Evolutionary conservation across 2,888 invertebrate genomes (phyloP).

Genomic region (Cacoxenus indagator): DNA sequence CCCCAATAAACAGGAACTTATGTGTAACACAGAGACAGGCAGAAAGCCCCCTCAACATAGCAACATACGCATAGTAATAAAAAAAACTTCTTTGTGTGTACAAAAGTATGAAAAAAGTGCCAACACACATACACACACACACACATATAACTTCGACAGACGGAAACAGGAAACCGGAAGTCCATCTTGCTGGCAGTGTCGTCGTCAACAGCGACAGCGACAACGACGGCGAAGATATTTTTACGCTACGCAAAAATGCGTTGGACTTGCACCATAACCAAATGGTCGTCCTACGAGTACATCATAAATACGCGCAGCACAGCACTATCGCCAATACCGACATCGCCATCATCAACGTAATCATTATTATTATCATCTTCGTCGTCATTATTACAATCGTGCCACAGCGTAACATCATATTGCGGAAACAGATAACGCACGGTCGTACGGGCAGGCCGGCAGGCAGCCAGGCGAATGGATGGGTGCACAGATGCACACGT

Average conservation of each 20-base stretch:
- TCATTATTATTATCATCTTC: slow-evolving; percentile 38
- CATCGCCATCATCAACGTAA: slow-evolving; percentile 38
- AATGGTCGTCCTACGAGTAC: slow-evolving; percentile 46
- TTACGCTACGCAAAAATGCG: slow-evolving; percentile 49
- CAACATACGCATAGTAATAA: neutral
- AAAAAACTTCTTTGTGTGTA: neutral
- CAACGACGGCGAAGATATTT: slow-evolving; percentile 53
- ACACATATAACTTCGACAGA: slow-evolving; percentile 58
- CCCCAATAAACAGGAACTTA: neutral
- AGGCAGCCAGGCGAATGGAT: neutral
- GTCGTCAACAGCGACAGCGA: slow-evolving; percentile 40
- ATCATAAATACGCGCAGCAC: slow-evolving; percentile 33
- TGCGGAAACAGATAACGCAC: slow-evolving; percentile 69
- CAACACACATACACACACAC: slow-evolving; percentile 42
- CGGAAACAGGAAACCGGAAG: slow-evolving; percentile 72
- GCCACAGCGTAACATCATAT: slow-evolving; percentile 41
- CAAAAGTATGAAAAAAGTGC: slow-evolving; percentile 35
- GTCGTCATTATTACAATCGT: slow-evolving; percentile 39
- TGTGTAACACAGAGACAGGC: neutral
- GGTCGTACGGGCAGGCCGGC: slow-evolving; percentile 45
- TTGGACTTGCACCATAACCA: slow-evolving; percentile 20
- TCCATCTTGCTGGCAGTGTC: slow-evolving; percentile 69
- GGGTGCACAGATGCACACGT: neutral
- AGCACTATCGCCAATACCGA: slow-evolving; percentile 63
- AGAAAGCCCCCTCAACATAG: neutral